Base-by-base conservation (phyloP, 2,888 invertebrate species). In the Tanypteryx hageni region DNA sequence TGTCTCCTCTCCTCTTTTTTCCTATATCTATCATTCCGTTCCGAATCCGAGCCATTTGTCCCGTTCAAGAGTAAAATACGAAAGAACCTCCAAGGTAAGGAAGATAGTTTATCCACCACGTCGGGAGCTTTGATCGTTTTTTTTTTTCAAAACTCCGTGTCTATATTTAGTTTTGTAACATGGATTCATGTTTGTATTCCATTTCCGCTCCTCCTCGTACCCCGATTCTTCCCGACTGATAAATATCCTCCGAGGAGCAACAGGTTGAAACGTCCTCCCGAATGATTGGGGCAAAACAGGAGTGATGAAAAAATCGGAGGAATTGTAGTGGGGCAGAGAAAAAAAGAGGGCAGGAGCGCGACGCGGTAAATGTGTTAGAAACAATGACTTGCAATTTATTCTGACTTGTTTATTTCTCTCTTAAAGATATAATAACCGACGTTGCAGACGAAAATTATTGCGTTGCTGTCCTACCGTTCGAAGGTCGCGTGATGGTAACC, bases 151-250 rank as follows among this genome's bases (percentile, higher is more conserved):
- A 27, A 3, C 27, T 11, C 76, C 76, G 22, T 27, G 22, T 76
- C 76, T 76, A 27, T 76, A 76, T 76, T 76, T 76, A 76, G 22
- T 76, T 76, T 27, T 13, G 76, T 76, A 76, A 76, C 76, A 76
- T 76, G 76, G 27, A 76, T 76, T 76, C 76, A 76, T 76, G 76
- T 76, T 76, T 76, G 76, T 76, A 22, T 76, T 76, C 76, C 76
- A 76, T 76, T 76, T 76, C 76, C 76, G 76, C 14, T 76, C 76
- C 68, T 68, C 22, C 76, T 27, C 76, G 2, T 27, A 10, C 27
- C 22, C 27, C 22, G 9, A 18, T n/a, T 64, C 64, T 68, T 22
- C 27, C 76, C 22, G 76, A 76, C 27, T 76, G 76, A 76, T 76
- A 76, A 76, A 76, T 76, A 76, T 76, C 76, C 27, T 76, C 13